Conservation (phyloP, 2,797 vertebrate species). For the Eurystomus glaucurus region DNA sequence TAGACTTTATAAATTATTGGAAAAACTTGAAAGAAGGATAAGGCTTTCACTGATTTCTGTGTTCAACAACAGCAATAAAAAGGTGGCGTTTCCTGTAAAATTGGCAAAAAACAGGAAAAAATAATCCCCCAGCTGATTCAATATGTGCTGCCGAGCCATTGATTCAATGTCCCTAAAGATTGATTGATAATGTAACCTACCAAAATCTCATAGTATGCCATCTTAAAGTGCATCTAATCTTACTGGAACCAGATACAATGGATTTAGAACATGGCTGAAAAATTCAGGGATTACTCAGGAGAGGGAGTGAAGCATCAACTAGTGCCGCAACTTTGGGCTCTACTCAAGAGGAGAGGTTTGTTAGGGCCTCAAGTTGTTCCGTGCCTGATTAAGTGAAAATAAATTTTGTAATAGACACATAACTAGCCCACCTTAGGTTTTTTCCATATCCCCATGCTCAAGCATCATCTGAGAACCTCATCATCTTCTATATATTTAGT, state of each 20-base stretch:
- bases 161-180: background rate
- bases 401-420: background rate
- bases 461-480: constrained; percentile 12
- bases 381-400: background rate
- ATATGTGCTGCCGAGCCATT: rapidly evolving
- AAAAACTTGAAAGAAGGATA: background rate
- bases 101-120: background rate
- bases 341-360: rapidly evolving
- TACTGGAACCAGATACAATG: background rate
- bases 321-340: background rate
- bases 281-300: background rate
- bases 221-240: constrained; percentile 19
- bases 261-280: background rate
- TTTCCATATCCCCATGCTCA: background rate
- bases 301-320: background rate
- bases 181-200: background rate
- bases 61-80: background rate
- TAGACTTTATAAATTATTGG: background rate
- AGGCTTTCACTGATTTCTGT: background rate
- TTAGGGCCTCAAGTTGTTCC: background rate
- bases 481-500: background rate
- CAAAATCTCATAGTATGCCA: background rate
- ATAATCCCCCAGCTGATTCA: background rate
- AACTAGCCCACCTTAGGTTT: background rate
- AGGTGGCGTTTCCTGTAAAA: background rate